These are phyloP conservation scores for Ctenochaetus hawaiiensis DNA, from an alignment of 2,797 vertebrate species.

Conservation along the genomic window DNA sequence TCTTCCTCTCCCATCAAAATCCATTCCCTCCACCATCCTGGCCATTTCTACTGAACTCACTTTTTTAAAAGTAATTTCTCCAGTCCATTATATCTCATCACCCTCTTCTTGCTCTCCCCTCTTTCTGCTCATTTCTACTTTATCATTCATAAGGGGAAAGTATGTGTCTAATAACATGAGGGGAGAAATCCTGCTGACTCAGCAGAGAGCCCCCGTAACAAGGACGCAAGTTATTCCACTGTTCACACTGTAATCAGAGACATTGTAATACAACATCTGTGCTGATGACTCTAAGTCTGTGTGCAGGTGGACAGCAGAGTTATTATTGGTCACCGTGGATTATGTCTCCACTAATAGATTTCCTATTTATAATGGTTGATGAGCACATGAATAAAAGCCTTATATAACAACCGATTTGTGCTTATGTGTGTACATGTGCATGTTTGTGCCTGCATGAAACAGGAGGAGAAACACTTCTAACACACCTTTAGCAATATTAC, in stretches of 20 bases:
- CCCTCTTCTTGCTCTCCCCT: conserved; percentile 1
- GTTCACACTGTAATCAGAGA: conserved; percentile 1
- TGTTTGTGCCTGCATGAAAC: conserved; percentile 1
- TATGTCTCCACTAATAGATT: conserved; percentile 73
- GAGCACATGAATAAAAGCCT: conserved; percentile 50
- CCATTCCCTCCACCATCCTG: neutral
- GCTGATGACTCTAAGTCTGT: neutral
- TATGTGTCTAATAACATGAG: conserved; percentile 24
- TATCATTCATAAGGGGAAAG: conserved; percentile 38
- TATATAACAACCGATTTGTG: conserved; percentile 62
- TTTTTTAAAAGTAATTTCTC: neutral
- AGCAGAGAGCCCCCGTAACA: conserved; percentile 7
- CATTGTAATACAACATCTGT: neutral
- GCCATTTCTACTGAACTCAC: conserved; percentile 5
- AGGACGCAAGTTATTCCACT: neutral
- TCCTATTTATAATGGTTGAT: conserved; percentile 48
- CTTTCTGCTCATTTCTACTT: conserved; percentile 2
- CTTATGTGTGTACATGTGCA: conserved; percentile 7
- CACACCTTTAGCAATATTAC: conserved; percentile 7
- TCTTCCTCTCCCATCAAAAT: neutral
- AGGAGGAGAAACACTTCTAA: conserved; percentile 8
- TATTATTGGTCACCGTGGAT: conserved; percentile 62
- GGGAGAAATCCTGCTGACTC: conserved; percentile 40
- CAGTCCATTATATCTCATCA: conserved; percentile 11
- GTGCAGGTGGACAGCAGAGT: conserved; percentile 22